phyloP scores from a whole-genome alignment of 2,888 invertebrate genomes.

The Clepsis dumicolana region DNA sequence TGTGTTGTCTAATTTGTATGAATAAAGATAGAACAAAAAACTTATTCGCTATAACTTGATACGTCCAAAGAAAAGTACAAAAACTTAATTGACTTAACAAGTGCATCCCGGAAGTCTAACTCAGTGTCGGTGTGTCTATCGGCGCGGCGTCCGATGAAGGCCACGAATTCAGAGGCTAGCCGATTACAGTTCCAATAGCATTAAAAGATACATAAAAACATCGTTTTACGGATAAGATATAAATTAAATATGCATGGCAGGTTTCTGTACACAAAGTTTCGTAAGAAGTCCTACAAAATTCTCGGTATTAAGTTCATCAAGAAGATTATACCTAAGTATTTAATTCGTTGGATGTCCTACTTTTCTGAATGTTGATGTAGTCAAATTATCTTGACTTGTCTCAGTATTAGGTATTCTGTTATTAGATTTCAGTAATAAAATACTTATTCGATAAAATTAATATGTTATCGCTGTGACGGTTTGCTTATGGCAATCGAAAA shows the following conservation, averaged over 20 bases:
- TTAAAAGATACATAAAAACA: not conserved
- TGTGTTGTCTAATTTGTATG: not conserved
- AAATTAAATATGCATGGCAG: conserved; percentile 31
- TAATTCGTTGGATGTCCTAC: conserved; percentile 28
- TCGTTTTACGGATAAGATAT: conserved; percentile 1
- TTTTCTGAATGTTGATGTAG: not conserved
- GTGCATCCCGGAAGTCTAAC: conserved; percentile 44
- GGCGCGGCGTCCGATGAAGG: not conserved
- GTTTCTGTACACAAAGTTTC: conserved; percentile 34
- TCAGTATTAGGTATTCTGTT: not conserved
- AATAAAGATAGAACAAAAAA: not conserved
- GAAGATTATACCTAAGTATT: not conserved
- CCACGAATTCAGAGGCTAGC: not conserved
- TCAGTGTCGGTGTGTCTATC: not conserved
- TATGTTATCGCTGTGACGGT: not conserved
- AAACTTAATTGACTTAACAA: conserved; percentile 40
- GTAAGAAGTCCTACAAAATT: conserved; percentile 30
- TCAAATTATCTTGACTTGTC: not conserved
- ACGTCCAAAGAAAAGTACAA: conserved; percentile 43
- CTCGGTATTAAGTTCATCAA: conserved; percentile 32
- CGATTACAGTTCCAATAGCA: not conserved
- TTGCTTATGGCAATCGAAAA: not conserved
- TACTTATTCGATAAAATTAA: not conserved
- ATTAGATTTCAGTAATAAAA: not conserved
- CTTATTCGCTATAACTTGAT: conserved; percentile 26